These are phyloP conservation scores for Saccostrea cuccullata DNA, from an alignment of 1,140 invertebrate species.

Conservation along the genomic window DNA sequence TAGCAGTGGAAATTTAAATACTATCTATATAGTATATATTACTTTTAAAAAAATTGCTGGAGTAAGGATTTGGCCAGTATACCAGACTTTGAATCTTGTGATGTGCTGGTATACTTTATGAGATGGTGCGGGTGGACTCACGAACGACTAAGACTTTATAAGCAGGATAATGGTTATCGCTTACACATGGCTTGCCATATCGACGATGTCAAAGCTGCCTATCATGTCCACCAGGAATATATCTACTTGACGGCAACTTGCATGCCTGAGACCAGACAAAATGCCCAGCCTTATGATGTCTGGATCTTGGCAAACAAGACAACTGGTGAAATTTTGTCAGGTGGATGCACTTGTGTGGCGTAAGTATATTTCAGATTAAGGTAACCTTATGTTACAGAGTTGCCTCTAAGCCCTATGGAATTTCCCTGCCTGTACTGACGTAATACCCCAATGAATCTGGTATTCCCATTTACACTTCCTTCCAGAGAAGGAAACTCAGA, in stretches of 20 bases:
- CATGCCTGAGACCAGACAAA: constrained; percentile 32
- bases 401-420: too few species aligned
- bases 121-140: not conserved
- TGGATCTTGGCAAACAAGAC: constrained; percentile 31
- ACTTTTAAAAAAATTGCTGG: not conserved
- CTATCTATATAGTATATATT: too few species aligned
- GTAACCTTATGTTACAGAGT: too few species aligned
- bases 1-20: too few species aligned
- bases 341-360: constrained; percentile 50
- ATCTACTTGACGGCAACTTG: constrained; percentile 4
- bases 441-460: too few species aligned
- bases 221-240: not conserved
- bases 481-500: too few species aligned
- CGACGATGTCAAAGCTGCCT: constrained; percentile 5
- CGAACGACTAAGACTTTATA: constrained; percentile 28
- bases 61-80: not conserved
- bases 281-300: constrained; percentile 20
- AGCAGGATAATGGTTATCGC: constrained; percentile 37
- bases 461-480: too few species aligned
- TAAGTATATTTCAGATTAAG: not conserved
- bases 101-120: constrained; percentile 39
- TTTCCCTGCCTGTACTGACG: too few species aligned
- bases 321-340: constrained; percentile 29
- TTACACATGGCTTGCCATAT: constrained; percentile 40
- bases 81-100: constrained; percentile 24